Conservation (phyloP, 2,888 invertebrate species). For the Oscheius sp. region DNA sequence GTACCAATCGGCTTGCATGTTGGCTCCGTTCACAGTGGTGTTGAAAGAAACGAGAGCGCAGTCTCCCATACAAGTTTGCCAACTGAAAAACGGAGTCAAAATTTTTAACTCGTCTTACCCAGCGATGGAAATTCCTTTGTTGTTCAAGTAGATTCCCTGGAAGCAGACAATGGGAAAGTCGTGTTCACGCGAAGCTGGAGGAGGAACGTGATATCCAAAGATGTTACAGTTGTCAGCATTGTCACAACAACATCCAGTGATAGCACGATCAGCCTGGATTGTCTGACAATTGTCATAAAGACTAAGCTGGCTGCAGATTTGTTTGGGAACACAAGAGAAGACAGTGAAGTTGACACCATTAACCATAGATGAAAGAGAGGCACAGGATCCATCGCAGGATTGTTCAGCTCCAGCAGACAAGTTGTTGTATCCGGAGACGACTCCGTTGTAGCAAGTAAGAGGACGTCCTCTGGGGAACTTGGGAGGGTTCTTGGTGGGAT, state of each 20-base stretch:
- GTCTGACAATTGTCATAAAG: constrained; percentile 52
- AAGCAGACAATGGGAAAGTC: constrained; percentile 40
- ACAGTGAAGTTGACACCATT: constrained; percentile 28
- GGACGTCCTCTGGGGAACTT: constrained; percentile 26
- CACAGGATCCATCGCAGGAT: constrained; percentile 35
- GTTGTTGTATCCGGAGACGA: constrained; percentile 33
- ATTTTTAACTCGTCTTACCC: constrained; percentile 2
- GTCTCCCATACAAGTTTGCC: constrained; percentile 37
- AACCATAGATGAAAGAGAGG: constrained; percentile 28
- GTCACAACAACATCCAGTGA: constrained; percentile 57
- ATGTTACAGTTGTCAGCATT: constrained; percentile 55
- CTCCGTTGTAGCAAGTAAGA: constrained; percentile 32
- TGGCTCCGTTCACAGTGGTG: constrained; percentile 19
- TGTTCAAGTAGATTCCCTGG: constrained; percentile 37
- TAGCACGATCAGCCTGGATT: constrained; percentile 36
- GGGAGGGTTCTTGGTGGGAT: constrained; percentile 33
- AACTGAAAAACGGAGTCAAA: constrained; percentile 1
- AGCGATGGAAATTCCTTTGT: neutral
- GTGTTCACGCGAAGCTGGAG: constrained; percentile 40
- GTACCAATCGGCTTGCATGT: constrained; percentile 26
- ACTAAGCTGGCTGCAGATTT: constrained; percentile 40
- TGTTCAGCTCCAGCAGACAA: constrained; percentile 32
- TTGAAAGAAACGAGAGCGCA: constrained; percentile 37
- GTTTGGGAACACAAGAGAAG: constrained; percentile 39
- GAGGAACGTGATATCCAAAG: constrained; percentile 6